A percentile compares a stretch with the other conserved stretches of the same genome.
Conservation (phyloP, 2,113 vertebrate species). For the Sisor rabdophorus region DNA sequence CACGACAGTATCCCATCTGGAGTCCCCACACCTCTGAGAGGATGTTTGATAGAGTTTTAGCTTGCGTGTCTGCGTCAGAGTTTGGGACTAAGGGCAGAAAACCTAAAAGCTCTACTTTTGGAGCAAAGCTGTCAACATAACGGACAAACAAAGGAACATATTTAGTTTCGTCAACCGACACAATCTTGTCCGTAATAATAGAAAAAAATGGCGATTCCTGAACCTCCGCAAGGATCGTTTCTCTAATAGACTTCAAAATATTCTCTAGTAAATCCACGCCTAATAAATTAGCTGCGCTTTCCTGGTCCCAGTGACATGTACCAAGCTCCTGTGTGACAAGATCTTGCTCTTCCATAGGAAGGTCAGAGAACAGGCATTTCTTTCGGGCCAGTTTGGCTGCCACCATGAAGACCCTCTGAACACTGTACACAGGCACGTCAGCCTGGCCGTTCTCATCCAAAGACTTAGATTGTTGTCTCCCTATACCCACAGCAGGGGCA, state of each 20-base stretch:
- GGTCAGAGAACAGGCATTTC: constrained; percentile 53
- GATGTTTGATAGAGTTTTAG: constrained; percentile 76
- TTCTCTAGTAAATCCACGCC: constrained; percentile 77
- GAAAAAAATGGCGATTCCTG: constrained; percentile 90
- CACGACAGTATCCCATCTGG: constrained; percentile 89
- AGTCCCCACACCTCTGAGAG: constrained; percentile 90
- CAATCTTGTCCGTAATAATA: constrained; percentile 82
- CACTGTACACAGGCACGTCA: constrained; percentile 60
- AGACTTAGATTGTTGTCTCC: constrained; percentile 54
- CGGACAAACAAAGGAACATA: constrained; percentile 84
- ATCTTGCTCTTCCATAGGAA: constrained; percentile 62
- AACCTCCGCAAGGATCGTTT: constrained; percentile 82
- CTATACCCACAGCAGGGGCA: constrained; percentile 14
- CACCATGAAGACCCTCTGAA: constrained; percentile 61
- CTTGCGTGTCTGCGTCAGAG: constrained; percentile 71
- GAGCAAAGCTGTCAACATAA: constrained; percentile 81
- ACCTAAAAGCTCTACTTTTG: constrained; percentile 87
- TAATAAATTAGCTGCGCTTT: constrained; percentile 40
- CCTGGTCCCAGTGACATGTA: constrained; percentile 67
- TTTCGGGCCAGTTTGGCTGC: constrained; percentile 63
- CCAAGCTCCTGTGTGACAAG: constrained; percentile 62
- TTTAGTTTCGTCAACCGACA: constrained; percentile 76
- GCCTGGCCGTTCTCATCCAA: constrained; percentile 64
- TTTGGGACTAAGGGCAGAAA: constrained; percentile 80
- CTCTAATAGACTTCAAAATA: constrained; percentile 80